A percentile compares a stretch with the other conserved stretches of the same genome.
phyloP scores from a whole-genome alignment of 2,888 invertebrate genomes.

The Tipula lateralis region DNA sequence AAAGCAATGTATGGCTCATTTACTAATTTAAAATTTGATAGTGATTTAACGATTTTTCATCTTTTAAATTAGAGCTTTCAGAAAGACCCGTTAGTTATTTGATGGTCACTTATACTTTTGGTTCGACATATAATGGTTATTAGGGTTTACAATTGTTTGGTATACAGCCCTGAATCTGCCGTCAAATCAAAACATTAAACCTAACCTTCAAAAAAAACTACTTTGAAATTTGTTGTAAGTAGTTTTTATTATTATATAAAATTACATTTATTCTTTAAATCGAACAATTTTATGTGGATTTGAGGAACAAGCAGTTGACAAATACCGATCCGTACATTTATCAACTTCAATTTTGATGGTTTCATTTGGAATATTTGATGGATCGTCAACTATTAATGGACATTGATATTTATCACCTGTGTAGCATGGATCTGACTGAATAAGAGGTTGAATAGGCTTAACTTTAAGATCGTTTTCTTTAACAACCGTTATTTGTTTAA shows the following conservation, averaged over 20 bases:
- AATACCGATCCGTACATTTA: background rate
- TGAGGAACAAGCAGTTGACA: background rate
- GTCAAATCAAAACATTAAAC: background rate
- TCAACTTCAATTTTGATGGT: background rate
- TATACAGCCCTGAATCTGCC: background rate
- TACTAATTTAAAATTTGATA: too few species aligned
- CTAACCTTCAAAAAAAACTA: background rate
- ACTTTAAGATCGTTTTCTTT: background rate
- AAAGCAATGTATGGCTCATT: too few species aligned
- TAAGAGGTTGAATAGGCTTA: background rate
- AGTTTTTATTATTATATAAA: background rate
- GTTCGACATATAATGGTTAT: too few species aligned
- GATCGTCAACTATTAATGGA: background rate
- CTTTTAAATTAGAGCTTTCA: too few species aligned
- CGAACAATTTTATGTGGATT: constrained; percentile 15
- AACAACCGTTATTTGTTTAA: background rate
- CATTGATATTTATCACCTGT: background rate
- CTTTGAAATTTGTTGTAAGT: background rate
- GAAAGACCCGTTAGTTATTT: too few species aligned
- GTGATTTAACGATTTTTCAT: too few species aligned
- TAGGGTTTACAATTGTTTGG: background rate
- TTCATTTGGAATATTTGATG: background rate
- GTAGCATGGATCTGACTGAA: background rate
- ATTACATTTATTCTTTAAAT: background rate
- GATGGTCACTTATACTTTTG: too few species aligned